Conservation (phyloP, 2,888 invertebrate genomes). For the Epirrhoe alternata region DNA sequence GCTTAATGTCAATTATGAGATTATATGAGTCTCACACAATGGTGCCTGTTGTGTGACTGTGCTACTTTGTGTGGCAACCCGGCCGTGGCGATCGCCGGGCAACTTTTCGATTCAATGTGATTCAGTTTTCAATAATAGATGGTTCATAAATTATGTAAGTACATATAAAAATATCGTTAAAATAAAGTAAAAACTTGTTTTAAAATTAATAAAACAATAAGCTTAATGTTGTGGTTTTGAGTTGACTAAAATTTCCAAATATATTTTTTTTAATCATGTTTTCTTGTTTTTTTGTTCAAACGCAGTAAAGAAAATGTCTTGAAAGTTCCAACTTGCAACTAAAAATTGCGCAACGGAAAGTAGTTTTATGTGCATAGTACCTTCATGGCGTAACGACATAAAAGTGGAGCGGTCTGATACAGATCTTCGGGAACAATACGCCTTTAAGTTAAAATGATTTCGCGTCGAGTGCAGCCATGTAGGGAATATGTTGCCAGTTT, state of each 20-base stretch:
- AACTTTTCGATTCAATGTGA: slow-evolving; percentile 19
- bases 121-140: too few species aligned
- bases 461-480: slow-evolving; percentile 37
- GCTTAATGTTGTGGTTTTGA: too few species aligned
- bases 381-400: slow-evolving; percentile 24
- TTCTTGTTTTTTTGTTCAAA: too few species aligned
- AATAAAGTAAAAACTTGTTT: background rate
- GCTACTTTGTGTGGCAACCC: slow-evolving; percentile 20
- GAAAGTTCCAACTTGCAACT: slow-evolving; percentile 15
- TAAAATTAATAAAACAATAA: background rate
- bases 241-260: too few species aligned
- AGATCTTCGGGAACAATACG: slow-evolving; percentile 40
- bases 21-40: slow-evolving; percentile 31
- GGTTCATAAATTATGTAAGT: background rate
- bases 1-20: slow-evolving; percentile 39
- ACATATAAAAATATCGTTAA: background rate
- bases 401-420: slow-evolving; percentile 37
- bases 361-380: background rate
- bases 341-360: slow-evolving; percentile 10
- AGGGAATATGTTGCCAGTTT: slow-evolving; percentile 37
- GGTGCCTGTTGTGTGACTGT: slow-evolving; percentile 29
- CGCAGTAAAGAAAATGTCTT: too few species aligned
- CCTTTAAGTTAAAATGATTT: slow-evolving; percentile 37
- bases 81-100: slow-evolving; percentile 7
- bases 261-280: too few species aligned